Conservation (phyloP, 2,113 vertebrate genomes). For the Datnioides undecimradiatus region DNA sequence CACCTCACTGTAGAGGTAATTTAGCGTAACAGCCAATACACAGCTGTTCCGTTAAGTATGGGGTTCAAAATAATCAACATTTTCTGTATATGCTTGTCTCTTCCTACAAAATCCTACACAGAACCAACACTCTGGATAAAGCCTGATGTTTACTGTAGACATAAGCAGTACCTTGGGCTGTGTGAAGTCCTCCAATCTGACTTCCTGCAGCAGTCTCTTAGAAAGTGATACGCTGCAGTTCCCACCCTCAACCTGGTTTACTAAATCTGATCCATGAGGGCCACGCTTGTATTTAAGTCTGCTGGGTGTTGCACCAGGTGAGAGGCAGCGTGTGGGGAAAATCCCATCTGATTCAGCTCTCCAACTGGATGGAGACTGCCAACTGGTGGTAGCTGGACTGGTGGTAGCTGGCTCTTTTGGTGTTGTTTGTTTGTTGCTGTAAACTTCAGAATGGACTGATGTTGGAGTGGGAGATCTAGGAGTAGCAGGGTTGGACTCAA, state of each 20-base stretch:
- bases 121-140: neutral
- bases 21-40: slow-evolving; percentile 17
- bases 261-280: slow-evolving; percentile 9
- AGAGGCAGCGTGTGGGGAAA: slow-evolving; percentile 75
- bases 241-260: slow-evolving; percentile 8
- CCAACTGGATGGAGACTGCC: slow-evolving; percentile 16
- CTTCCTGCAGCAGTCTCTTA: slow-evolving; percentile 74
- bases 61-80: slow-evolving; percentile 20
- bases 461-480: slow-evolving; percentile 27
- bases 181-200: slow-evolving; percentile 49
- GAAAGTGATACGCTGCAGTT: slow-evolving; percentile 70
- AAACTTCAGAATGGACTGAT: slow-evolving; percentile 31
- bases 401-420: slow-evolving; percentile 26
- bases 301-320: slow-evolving; percentile 52
- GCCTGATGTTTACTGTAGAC: neutral
- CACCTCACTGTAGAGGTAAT: slow-evolving; percentile 29
- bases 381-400: neutral
- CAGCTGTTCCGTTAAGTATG: slow-evolving; percentile 28
- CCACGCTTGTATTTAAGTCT: slow-evolving; percentile 36
- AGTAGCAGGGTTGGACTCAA: slow-evolving; percentile 49
- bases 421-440: slow-evolving; percentile 19
- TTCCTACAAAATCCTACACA: neutral
- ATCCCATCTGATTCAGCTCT: slow-evolving; percentile 46
- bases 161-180: slow-evolving; percentile 61
- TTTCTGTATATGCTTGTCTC: slow-evolving; percentile 2